Percentiles rank a stretch among this genome's conserved stretches.
These are phyloP conservation scores for Brachionus sp. DNA, from an alignment of 1,140 invertebrate genomes.

Conservation along the genomic window DNA sequence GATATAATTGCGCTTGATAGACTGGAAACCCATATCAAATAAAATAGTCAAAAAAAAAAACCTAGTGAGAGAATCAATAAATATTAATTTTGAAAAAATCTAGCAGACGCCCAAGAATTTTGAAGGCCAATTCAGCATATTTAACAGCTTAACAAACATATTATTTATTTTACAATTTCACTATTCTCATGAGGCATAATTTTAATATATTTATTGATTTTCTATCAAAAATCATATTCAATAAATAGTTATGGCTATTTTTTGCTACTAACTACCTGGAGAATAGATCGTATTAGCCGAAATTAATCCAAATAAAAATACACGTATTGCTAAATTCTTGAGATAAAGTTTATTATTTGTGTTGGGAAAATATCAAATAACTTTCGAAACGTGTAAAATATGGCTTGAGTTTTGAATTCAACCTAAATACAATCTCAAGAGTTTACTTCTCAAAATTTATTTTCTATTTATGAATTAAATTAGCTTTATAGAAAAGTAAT, in stretches of 20 bases:
- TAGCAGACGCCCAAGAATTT: not conserved
- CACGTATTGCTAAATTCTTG: not conserved
- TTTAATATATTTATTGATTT: not conserved
- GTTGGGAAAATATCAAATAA: constrained; percentile 8
- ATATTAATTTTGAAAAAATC: not conserved
- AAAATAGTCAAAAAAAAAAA: not conserved
- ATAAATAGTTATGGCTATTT: not conserved
- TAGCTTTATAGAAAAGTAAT: not conserved
- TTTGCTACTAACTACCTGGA: not conserved
- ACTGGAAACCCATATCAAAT: not conserved
- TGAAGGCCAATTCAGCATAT: not conserved
- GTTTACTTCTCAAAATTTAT: not conserved
- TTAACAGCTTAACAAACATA: not conserved
- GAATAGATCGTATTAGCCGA: not conserved
- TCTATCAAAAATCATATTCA: not conserved
- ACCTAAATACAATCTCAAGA: constrained; percentile 29
- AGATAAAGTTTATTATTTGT: not conserved
- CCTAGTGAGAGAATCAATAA: not conserved
- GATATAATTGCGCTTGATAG: not conserved
- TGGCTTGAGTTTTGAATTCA: constrained; percentile 25
- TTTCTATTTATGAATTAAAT: not conserved
- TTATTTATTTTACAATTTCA: not conserved
- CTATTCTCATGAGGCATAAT: not conserved
- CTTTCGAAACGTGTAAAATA: constrained; percentile 10
- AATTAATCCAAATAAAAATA: not conserved